These are phyloP conservation scores for Lottia scabra DNA, from an alignment of 2,888 invertebrate genomes.

Conservation along the genomic window DNA sequence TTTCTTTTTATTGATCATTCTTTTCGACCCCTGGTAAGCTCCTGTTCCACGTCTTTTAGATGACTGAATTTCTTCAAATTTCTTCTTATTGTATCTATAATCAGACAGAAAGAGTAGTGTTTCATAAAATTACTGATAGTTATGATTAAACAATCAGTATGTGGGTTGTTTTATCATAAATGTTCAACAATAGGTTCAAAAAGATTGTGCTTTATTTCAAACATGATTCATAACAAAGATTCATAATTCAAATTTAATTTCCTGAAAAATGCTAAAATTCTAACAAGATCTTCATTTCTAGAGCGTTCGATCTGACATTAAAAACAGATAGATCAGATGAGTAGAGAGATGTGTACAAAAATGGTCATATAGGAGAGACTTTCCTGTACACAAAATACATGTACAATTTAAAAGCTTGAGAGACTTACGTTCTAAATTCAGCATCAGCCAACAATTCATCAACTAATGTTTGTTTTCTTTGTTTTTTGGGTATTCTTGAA, in stretches of 20 bases:
- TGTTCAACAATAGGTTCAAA: no score
- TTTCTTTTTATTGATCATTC: slow-evolving; percentile 78
- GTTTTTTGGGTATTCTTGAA: slow-evolving; percentile 84
- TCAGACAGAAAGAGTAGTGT: background rate
- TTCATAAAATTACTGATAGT: no score
- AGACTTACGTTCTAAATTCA: slow-evolving; percentile 74
- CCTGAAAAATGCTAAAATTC: no score
- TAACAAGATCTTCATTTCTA: no score
- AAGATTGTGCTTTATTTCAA: no score
- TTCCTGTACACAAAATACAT: background rate
- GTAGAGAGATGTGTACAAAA: background rate
- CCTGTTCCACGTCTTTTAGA: slow-evolving; percentile 72
- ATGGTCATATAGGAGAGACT: background rate
- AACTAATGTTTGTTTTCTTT: slow-evolving; percentile 89
- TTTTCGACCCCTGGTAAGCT: slow-evolving; percentile 77
- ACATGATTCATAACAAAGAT: no score
- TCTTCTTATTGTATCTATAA: slow-evolving; percentile 60
- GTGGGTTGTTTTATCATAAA: no score
- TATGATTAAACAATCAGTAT: no score
- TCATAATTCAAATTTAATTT: no score
- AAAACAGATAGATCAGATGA: background rate
- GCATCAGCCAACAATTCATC: slow-evolving; percentile 93
- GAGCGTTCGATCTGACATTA: no score
- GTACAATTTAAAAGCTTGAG: background rate
- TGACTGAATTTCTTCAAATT: slow-evolving; percentile 58